These are phyloP conservation scores for Caenorhabditis elegans DNA, from an alignment of 1,140 invertebrate genomes.

Conservation along the genomic window DNA sequence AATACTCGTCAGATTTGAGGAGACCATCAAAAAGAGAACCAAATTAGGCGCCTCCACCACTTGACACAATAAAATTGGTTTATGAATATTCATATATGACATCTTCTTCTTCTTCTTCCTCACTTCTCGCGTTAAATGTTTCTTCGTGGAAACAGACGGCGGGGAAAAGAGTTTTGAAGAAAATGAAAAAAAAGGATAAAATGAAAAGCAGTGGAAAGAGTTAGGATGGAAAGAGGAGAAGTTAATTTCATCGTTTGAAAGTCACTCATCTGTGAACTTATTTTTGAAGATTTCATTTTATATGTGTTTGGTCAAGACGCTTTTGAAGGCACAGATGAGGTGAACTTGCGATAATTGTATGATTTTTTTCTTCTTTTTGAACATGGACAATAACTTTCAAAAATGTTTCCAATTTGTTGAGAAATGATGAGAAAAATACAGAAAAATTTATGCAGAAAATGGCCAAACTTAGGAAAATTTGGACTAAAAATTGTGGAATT, in stretches of 20 bases:
- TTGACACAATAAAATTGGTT: conserved; percentile 19
- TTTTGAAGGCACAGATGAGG: too few species aligned
- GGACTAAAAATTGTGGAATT: too few species aligned
- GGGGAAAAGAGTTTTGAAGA: neutral
- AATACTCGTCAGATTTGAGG: too few species aligned
- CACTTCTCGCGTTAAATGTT: neutral
- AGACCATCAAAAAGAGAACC: conserved; percentile 13
- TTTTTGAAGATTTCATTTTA: neutral
- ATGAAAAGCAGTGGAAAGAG: neutral
- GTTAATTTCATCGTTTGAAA: conserved; percentile 26
- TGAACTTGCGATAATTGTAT: too few species aligned
- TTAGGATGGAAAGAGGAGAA: neutral
- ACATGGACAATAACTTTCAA: too few species aligned
- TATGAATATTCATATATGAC: conserved; percentile 29
- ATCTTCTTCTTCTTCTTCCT: neutral
- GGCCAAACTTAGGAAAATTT: too few species aligned
- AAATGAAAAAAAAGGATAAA: neutral
- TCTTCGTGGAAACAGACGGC: neutral
- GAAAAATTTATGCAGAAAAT: too few species aligned
- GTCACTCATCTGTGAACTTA: conserved; percentile 14
- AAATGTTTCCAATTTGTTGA: too few species aligned
- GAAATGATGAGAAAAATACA: too few species aligned
- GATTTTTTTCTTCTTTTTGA: too few species aligned
- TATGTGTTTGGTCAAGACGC: too few species aligned
- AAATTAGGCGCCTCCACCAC: conserved; percentile 7